Conservation (phyloP, 2,888 invertebrate species). For the Sericinus montela region DNA sequence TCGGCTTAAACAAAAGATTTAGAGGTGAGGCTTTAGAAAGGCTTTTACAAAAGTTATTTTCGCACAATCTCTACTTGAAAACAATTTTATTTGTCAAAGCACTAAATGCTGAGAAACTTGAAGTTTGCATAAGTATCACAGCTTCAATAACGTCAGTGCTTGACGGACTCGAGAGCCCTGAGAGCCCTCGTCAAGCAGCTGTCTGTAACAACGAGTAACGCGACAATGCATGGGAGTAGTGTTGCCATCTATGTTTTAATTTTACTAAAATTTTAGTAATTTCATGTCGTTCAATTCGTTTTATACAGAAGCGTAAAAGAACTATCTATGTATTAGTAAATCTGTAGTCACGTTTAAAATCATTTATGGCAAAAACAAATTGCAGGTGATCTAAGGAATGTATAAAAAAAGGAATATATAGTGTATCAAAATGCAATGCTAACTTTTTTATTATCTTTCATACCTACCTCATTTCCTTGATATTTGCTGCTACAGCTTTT, state of each 20-base stretch:
- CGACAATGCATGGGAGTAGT: slow-evolving; percentile 11
- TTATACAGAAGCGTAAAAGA: too few relatives aligned
- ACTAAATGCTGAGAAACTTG: slow-evolving; percentile 35
- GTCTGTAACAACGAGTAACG: slow-evolving; percentile 41
- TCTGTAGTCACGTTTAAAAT: too few relatives aligned
- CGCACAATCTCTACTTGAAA: slow-evolving; percentile 21
- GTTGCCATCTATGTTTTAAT: slow-evolving; percentile 7
- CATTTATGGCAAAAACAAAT: too few relatives aligned
- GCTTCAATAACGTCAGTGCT: slow-evolving; percentile 36
- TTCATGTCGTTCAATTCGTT: too few relatives aligned
- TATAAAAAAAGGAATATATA: too few relatives aligned
- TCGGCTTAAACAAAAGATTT: neutral
- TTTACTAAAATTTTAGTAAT: slow-evolving; percentile 9
- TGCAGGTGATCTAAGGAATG: too few relatives aligned
- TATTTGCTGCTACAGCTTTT: too few relatives aligned
- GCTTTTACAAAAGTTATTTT: slow-evolving; percentile 13
- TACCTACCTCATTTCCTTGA: too few relatives aligned
- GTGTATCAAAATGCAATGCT: too few relatives aligned
- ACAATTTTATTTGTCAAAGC: slow-evolving; percentile 34
- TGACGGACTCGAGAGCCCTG: slow-evolving; percentile 40
- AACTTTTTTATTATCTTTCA: too few relatives aligned
- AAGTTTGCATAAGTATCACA: slow-evolving; percentile 37
- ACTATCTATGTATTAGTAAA: too few relatives aligned
- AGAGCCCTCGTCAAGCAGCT: slow-evolving; percentile 53
- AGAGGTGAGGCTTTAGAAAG: slow-evolving; percentile 6